phyloP scores from a whole-genome alignment of 2,888 invertebrate genomes.

The Hesperia comma region DNA sequence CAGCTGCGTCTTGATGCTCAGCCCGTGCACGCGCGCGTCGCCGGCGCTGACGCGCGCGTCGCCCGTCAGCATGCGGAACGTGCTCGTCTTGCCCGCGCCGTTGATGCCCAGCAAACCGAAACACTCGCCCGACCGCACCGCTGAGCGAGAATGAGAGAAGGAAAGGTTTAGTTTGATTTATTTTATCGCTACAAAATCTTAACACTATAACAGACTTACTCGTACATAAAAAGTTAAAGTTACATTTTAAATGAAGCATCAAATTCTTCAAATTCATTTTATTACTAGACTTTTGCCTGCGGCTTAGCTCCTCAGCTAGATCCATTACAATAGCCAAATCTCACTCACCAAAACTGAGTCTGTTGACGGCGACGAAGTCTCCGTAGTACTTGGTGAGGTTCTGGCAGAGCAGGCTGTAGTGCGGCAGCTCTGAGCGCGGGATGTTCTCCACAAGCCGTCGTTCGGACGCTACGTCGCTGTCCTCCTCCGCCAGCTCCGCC shows the following conservation, averaged over 20 bases:
- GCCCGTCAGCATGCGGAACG: constrained; percentile 95
- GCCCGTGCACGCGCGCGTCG: constrained; percentile 87
- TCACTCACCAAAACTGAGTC: constrained; percentile 82
- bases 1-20: constrained; percentile 78
- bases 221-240: no score
- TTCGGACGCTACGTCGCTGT: constrained; percentile 85
- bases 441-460: constrained; percentile 73
- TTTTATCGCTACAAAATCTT: no score
- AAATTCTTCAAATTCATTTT: no score
- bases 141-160: no score
- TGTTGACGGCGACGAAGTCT: constrained; percentile 89
- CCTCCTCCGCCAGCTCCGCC: constrained; percentile 63
- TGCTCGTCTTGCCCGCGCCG: constrained; percentile 95
- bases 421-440: constrained; percentile 58
- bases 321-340: no score
- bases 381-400: constrained; percentile 90
- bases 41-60: constrained; percentile 88
- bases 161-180: no score
- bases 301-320: no score
- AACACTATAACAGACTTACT: no score
- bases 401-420: constrained; percentile 85
- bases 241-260: no score
- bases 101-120: constrained; percentile 93
- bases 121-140: constrained; percentile 89
- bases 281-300: no score